Base-by-base conservation (phyloP, 1,140 invertebrate genomes). In the Sycophila sp. region DNA sequence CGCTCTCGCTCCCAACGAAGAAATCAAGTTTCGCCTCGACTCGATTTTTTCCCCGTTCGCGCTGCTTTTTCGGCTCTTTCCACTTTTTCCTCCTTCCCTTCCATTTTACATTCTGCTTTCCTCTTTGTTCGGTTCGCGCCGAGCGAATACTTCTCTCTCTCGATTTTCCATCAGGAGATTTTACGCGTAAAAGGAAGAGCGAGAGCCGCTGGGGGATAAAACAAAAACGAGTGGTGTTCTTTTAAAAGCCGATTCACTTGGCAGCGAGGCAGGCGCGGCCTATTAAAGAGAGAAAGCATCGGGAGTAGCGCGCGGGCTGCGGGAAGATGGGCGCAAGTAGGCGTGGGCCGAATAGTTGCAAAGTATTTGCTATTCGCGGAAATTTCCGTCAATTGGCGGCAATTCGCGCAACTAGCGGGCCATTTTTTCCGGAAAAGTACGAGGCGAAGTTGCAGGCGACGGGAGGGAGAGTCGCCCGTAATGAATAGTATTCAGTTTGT, bases 401-500 rank as follows among this genome's bases (percentile, higher is more conserved):
- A n/a, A n/a, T n/a, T n/a, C n/a, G n/a, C n/a, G n/a, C n/a, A n/a
- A n/a, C n/a, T n/a, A n/a, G n/a, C n/a, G n/a, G n/a, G n/a, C n/a
- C n/a, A n/a, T n/a, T n/a, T n/a, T n/a, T n/a, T n/a, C n/a, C n/a
- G n/a, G n/a, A n/a, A n/a, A n/a, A n/a, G n/a, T n/a, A n/a, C n/a
- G n/a, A n/a, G n/a, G n/a, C n/a, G n/a, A n/a, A n/a, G n/a, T n/a
- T n/a, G n/a, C n/a, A 53, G 26, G n/a, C 4, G 10, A 34, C 6
- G 59, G 68, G 28, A 53, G 66, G 67, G 73, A 75, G 78, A 72
- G 74, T 78, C 76, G 70, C 26, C 10, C 72, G 77, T 82, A 81
- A 83, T 82, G 81, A 82, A 83, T 82, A 76, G 79, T 76, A 83
- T 82, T 83, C 79, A 80, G 79, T 83, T 83, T 82, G 82, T 82